Evolutionary conservation across 2,797 vertebrate genomes (phyloP).

Genomic region (Choloepus didactylus): DNA sequence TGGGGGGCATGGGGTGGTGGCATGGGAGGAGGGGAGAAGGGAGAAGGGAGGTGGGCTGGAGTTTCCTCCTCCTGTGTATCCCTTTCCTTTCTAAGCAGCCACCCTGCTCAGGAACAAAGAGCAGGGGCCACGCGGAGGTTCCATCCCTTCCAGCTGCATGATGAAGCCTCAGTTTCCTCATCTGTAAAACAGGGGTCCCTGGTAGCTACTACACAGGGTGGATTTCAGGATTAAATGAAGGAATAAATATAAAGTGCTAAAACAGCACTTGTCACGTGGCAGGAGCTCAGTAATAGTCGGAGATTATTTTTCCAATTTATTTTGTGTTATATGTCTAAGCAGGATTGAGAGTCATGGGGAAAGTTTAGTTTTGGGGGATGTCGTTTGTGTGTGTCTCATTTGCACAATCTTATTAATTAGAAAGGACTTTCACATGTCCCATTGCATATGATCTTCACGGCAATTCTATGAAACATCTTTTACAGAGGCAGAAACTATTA

Average conservation of each 20-base stretch:
- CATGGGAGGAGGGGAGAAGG: background rate
- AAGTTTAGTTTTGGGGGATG: background rate
- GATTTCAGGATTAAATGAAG: background rate
- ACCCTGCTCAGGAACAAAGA: slow-evolving; percentile 61
- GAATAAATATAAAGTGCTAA: background rate
- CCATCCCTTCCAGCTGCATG: background rate
- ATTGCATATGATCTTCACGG: background rate
- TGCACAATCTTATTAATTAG: background rate
- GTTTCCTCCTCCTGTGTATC: background rate
- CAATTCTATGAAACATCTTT: background rate
- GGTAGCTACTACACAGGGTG: background rate
- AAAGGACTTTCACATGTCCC: background rate
- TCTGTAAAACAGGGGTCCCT: background rate
- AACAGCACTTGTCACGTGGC: slow-evolving; percentile 18
- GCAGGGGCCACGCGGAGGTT: background rate
- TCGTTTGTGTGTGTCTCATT: background rate
- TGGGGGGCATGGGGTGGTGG: background rate
- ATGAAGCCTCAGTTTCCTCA: slow-evolving; percentile 64
- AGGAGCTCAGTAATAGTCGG: background rate
- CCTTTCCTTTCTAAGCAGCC: slow-evolving; percentile 57
- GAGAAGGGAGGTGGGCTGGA: background rate
- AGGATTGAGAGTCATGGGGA: background rate
- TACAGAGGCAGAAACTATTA: background rate
- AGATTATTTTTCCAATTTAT: background rate
- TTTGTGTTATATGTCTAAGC: background rate